Evolutionary conservation across 2,113 vertebrate species (phyloP).

Genomic region (Catagonus wagneri): DNA sequence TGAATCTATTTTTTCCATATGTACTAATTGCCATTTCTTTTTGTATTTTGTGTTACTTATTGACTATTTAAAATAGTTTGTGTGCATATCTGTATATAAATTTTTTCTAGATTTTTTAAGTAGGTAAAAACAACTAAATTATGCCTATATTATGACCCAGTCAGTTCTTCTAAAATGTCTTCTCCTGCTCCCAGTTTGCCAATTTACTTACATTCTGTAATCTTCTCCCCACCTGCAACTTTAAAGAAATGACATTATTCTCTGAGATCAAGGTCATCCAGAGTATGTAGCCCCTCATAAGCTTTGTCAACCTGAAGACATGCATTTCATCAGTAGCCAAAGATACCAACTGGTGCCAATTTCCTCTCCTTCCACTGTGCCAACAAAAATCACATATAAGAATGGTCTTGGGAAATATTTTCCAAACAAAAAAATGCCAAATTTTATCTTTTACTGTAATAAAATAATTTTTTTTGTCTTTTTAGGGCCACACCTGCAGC

Average conservation of each 20-base stretch:
- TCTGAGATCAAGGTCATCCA: conserved; percentile 25
- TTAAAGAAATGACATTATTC: background rate
- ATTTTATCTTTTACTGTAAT: conserved; percentile 36
- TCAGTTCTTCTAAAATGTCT: background rate
- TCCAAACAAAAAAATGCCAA: background rate
- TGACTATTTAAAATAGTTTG: conserved; percentile 62
- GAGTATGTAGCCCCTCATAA: background rate
- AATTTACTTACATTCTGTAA: background rate
- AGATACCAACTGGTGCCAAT: background rate
- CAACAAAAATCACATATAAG: conserved; percentile 15
- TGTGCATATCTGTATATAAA: background rate
- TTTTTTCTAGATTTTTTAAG: conserved; percentile 47
- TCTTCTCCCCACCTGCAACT: background rate
- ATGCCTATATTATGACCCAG: conserved; percentile 30
- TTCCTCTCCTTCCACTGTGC: background rate
- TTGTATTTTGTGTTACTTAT: background rate
- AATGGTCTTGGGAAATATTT: conserved; percentile 56
- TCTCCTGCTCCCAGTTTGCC: background rate
- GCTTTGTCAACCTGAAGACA: background rate
- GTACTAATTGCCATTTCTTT: conserved; percentile 41
- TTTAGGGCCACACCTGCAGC: too few species aligned
- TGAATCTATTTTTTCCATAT: background rate
- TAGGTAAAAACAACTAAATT: conserved; percentile 59
- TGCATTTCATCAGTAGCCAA: background rate
- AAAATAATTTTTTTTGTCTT: background rate